A percentile compares a stretch with the other conserved stretches of the same genome.
Evolutionary conservation across 2,113 vertebrate species (phyloP).

Genomic region (Paracanthobrama guichenoti): DNA sequence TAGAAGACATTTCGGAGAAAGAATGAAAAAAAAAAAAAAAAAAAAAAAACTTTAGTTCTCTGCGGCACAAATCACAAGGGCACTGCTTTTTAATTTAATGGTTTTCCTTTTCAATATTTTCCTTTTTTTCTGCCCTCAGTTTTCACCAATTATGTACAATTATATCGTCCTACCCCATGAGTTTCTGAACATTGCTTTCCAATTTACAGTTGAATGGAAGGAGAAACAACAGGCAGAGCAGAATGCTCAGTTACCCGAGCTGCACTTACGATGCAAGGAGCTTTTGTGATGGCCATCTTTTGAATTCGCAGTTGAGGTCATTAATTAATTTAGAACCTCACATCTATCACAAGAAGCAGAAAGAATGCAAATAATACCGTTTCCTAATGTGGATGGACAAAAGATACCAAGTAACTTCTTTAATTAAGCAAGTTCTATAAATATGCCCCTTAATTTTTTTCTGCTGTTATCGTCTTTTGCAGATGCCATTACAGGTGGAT

Average conservation of each 20-base stretch:
- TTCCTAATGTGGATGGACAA: slow-evolving; percentile 90
- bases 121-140: slow-evolving; percentile 38
- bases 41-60: slow-evolving; percentile 22
- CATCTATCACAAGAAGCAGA: slow-evolving; percentile 92
- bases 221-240: slow-evolving; percentile 50
- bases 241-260: slow-evolving; percentile 43
- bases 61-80: slow-evolving; percentile 49
- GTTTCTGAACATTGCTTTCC: slow-evolving; percentile 50
- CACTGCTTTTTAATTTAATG: slow-evolving; percentile 46
- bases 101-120: slow-evolving; percentile 44
- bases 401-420: slow-evolving; percentile 89
- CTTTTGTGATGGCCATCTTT: slow-evolving; percentile 76
- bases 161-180: slow-evolving; percentile 33
- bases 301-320: slow-evolving; percentile 80
- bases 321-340: slow-evolving; percentile 87
- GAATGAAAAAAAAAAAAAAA: slow-evolving; percentile 39
- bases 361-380: slow-evolving; percentile 90
- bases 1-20: slow-evolving; percentile 35
- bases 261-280: slow-evolving; percentile 57
- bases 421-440: slow-evolving; percentile 93
- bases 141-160: slow-evolving; percentile 52
- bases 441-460: slow-evolving; percentile 91
- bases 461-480: slow-evolving; percentile 91
- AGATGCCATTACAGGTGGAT: slow-evolving; percentile 93
- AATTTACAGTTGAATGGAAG: slow-evolving; percentile 55